phyloP scores from a whole-genome alignment of 2,797 vertebrate genomes.

The Semaprochilodus insignis region DNA sequence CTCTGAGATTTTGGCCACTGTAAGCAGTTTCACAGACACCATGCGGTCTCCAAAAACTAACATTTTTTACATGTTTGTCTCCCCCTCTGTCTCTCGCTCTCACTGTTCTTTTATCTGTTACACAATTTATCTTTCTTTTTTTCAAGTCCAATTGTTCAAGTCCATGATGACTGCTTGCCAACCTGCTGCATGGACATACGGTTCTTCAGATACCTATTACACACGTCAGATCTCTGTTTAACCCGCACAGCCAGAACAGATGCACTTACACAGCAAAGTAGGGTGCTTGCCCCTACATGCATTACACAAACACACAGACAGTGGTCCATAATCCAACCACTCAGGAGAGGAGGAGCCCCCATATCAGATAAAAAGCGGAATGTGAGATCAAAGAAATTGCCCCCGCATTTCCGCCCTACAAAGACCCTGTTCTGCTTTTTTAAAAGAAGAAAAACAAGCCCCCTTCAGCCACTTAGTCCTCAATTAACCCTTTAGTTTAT shows the following conservation, averaged over 20 bases:
- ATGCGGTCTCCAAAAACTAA: conserved; percentile 13
- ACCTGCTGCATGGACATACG: neutral
- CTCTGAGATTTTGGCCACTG: conserved; percentile 25
- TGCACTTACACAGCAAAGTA: conserved; percentile 43
- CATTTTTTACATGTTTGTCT: neutral
- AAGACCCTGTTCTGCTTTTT: conserved; percentile 50
- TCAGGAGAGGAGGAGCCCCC: conserved; percentile 39
- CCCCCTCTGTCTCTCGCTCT: neutral
- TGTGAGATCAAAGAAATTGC: conserved; percentile 58
- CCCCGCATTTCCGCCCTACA: conserved; percentile 54
- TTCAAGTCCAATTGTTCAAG: neutral
- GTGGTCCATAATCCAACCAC: conserved; percentile 13
- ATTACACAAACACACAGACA: conserved; percentile 6
- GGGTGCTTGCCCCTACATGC: neutral
- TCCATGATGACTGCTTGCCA: neutral
- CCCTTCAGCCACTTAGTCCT: conserved; percentile 41
- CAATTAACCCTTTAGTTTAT: conserved; percentile 6
- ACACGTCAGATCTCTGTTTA: too few relatives aligned
- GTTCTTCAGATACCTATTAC: conserved; percentile 1
- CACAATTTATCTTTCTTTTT: neutral
- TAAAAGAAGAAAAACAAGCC: conserved; percentile 29
- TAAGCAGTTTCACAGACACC: conserved; percentile 65
- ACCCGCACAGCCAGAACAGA: neutral
- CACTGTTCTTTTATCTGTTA: neutral
- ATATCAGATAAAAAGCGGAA: conserved; percentile 62